Base-by-base conservation (phyloP, 92 coral and sea anemone species). In the Anthopleura xanthogrammica region DNA sequence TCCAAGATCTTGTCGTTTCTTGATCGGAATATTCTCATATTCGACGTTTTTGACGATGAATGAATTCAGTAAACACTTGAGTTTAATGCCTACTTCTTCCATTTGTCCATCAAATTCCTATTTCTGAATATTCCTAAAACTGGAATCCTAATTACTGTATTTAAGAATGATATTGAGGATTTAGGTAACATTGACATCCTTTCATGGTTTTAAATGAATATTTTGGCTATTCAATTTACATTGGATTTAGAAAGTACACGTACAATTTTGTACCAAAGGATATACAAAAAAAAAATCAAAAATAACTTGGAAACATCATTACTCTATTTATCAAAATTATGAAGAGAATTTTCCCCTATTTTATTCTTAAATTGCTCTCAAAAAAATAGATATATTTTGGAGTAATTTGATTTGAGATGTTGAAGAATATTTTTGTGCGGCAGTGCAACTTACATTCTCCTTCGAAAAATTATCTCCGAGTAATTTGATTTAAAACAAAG, bases 41-140 rank as follows among this genome's bases (percentile, higher is more conserved):
- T 68, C 42, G 74, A 68, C 46, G 42, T 68, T 4, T 68, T 23
- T 23, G 43, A 68, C 40, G 36, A 23, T 36, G 43, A 23, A 29
- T 68, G 74, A 68, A 68, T 68, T 68, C 74, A 68, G 19, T 68
- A 68, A 68, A 68, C 74, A 68, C 74, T 68, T 68, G 42, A 23
- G 16, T 68, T 29, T 36, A 3, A 68, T 9, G 16, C 74, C 12
- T 68, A 16, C 43, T 29, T 68, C 12, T 23, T 68, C 74, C 13
- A 68, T 9, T 68, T 68, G 74, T 68, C 74, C 17, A 68, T 68
- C 74, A 68, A 68, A 29, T 36, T 20, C 43, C 4, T 68, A 23
- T 36, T 68, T 36, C 17, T 68, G 74, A 68, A 68, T 68, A 23
- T 68, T 68, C 74, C 17, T 8, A 24, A 68, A 23, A 12, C 8